Evolutionary conservation across 2,888 invertebrate species (phyloP).

Genomic region (Parnassius orleans): DNA sequence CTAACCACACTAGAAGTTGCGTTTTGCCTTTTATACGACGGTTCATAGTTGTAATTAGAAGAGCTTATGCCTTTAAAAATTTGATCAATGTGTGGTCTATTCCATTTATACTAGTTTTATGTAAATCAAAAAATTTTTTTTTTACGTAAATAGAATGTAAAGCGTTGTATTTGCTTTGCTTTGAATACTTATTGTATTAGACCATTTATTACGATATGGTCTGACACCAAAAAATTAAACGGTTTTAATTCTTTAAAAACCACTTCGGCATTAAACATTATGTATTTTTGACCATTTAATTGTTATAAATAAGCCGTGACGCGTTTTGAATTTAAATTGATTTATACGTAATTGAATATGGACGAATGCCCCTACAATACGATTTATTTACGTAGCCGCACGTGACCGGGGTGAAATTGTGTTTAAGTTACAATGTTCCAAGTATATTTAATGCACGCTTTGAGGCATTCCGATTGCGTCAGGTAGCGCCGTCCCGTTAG

Average conservation of each 20-base stretch:
- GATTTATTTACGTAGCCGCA: conserved; percentile 21
- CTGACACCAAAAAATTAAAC: background rate
- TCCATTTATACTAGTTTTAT: too few species aligned
- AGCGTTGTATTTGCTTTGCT: too few species aligned
- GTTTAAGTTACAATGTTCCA: conserved; percentile 4
- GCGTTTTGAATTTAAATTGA: conserved; percentile 16
- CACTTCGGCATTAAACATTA: background rate
- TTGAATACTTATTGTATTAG: too few species aligned
- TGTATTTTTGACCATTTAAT: background rate
- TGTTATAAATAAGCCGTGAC: conserved; percentile 11
- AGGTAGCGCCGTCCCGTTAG: conserved; percentile 16
- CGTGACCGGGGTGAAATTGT: conserved; percentile 13
- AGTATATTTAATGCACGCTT: conserved; percentile 18
- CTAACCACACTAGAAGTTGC: too few species aligned
- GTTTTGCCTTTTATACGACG: too few species aligned
- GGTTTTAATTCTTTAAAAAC: background rate
- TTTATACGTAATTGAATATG: conserved; percentile 6
- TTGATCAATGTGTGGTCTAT: too few species aligned
- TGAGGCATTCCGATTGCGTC: conserved; percentile 22
- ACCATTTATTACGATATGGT: too few species aligned
- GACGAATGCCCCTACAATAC: conserved; percentile 8
- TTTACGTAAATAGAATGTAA: too few species aligned
- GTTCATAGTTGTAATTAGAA: too few species aligned
- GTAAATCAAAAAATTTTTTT: too few species aligned
- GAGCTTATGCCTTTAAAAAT: too few species aligned